Evolutionary conservation across 1,140 invertebrate genomes (phyloP).

Genomic region (Drosophila miranda): DNA sequence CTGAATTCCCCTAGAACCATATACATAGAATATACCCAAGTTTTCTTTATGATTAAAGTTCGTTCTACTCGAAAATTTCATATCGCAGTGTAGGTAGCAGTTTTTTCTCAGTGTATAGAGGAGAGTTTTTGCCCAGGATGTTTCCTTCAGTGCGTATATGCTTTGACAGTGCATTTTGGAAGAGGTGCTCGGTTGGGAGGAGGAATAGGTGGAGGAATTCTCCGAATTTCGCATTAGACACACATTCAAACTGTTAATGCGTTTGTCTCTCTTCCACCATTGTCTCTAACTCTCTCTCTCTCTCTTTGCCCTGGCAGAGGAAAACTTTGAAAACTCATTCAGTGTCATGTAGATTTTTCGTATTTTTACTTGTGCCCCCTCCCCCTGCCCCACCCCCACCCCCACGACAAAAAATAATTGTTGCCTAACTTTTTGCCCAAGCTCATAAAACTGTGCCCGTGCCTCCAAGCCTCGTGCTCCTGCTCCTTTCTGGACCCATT

Average conservation of each 20-base stretch:
- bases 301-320: background rate
- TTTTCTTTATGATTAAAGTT: too few relatives aligned
- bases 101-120: too few relatives aligned
- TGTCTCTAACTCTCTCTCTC: background rate
- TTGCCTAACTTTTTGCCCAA: conserved; percentile 53
- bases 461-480: too few relatives aligned
- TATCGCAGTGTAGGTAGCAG: too few relatives aligned
- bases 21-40: too few relatives aligned
- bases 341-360: conserved; percentile 63
- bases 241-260: conserved; percentile 35
- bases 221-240: conserved; percentile 47
- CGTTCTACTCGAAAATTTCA: too few relatives aligned
- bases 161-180: conserved; percentile 50
- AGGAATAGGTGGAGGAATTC: background rate
- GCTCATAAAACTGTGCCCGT: conserved; percentile 50
- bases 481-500: background rate
- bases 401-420: conserved; percentile 54
- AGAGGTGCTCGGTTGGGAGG: conserved; percentile 11
- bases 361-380: conserved; percentile 50
- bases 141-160: conserved; percentile 9
- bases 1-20: too few relatives aligned
- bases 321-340: conserved; percentile 63
- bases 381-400: too few relatives aligned
- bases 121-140: background rate
- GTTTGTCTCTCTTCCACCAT: conserved; percentile 12